Base-by-base conservation (phyloP, 1,140 invertebrate genomes). In the Drosophila asahinai region DNA sequence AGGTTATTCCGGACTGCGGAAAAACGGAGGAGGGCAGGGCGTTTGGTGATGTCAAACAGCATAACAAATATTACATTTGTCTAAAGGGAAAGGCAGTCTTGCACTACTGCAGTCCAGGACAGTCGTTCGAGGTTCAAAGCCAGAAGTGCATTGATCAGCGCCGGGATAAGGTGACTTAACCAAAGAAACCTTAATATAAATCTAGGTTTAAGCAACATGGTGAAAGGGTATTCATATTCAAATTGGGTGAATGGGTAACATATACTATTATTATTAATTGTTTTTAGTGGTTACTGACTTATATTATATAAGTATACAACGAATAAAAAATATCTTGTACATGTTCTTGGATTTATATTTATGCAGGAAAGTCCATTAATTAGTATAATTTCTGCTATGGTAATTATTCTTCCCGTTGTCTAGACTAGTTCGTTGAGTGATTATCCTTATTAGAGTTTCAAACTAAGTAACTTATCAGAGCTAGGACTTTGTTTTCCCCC, bases 31-130 rank as follows among this genome's bases (percentile, higher is more conserved):
- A 81, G 22, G 61, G 75, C 6, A 49, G 7, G 9, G 49, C n/a
- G 9, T 58, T 72, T 3, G 65, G 70, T 9, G 76, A 81, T 40
- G 52, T 62, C 8, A 65, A 66, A 11, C 43, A 55, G 25, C 73
- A 62, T 25, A 86, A 84, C 27, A 86, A 84, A 57, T 86, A 66
- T 48, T 86, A 81, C 19, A 52, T 74, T 6, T 86, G 82, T 15
- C n/a, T 19, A 2, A 65, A 72, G 2, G 75, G 75, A 25, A 73
- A 19, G 6, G 48, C 81, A 5, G 30, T 33, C 5, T 48, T 63
- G 19, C 61, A 81, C 38, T 86, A 84, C 51, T 86, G 82, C 62
- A 60, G 22, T 9, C 68, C 74, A 8, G 81, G 82, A 9, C 54
- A 67, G 17, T 71, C 81, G 78, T 84, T 81, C 61, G 77, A 84